Evolutionary conservation across 2,113 vertebrate species (phyloP).

Genomic region (Apteryx mantelli): DNA sequence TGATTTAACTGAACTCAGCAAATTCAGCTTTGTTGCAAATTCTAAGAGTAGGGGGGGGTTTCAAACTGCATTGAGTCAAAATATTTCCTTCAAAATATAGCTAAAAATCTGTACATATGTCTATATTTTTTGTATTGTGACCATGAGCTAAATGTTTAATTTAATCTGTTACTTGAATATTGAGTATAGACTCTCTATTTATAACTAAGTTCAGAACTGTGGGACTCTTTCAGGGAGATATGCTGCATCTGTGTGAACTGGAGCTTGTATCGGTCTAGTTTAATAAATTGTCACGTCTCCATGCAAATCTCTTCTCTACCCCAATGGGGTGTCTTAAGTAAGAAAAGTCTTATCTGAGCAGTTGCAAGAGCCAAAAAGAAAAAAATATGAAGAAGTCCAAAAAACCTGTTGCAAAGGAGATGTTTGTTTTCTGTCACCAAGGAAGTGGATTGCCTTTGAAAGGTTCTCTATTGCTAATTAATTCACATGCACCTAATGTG

Average conservation of each 20-base stretch:
- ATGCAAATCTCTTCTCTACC: background rate
- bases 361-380: background rate
- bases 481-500: background rate
- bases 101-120: background rate
- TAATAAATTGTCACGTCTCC: background rate
- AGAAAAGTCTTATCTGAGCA: background rate
- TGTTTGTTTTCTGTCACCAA: background rate
- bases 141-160: background rate
- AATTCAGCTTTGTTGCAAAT: background rate
- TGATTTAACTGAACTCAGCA: background rate
- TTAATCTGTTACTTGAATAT: background rate
- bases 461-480: slow-evolving; percentile 18
- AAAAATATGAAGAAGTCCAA: background rate
- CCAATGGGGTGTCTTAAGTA: background rate
- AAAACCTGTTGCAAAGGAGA: background rate
- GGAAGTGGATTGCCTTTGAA: slow-evolving; percentile 21
- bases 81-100: background rate
- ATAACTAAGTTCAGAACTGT: background rate
- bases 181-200: background rate
- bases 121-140: background rate
- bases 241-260: background rate
- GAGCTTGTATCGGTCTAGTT: background rate
- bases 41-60: background rate
- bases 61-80: background rate
- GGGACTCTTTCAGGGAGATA: background rate